Conservation (phyloP, 2,888 invertebrate species). For the Adineta ricciae region DNA sequence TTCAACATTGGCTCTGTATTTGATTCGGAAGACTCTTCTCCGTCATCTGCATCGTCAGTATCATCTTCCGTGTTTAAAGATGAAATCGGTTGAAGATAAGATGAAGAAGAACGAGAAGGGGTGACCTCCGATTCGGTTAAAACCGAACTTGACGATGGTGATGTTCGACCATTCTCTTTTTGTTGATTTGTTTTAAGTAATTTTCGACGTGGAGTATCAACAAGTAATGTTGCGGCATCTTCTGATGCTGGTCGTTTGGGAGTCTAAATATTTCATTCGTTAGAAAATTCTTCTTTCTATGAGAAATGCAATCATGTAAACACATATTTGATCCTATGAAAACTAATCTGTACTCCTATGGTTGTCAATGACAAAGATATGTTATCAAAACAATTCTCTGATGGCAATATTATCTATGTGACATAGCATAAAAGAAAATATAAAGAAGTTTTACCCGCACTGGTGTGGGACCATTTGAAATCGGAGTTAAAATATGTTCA, state of each 20-base stretch:
- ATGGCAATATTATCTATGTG: neutral
- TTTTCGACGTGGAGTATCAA: conserved; percentile 14
- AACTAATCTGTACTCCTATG: no score
- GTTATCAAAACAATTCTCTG: no score
- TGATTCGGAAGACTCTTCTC: neutral
- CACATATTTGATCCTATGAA: no score
- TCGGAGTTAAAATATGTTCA: conserved; percentile 14
- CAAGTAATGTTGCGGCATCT: neutral
- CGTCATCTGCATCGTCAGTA: neutral
- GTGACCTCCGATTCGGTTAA: neutral
- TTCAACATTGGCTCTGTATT: neutral
- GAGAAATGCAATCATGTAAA: no score
- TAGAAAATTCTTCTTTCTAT: no score
- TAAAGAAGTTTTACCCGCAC: neutral
- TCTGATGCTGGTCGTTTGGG: conserved; percentile 7
- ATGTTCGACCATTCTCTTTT: conserved; percentile 3
- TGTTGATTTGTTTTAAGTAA: conserved; percentile 20
- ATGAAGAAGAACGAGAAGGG: neutral
- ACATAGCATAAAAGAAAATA: neutral
- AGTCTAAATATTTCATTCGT: neutral
- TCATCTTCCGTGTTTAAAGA: neutral
- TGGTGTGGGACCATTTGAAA: conserved; percentile 1
- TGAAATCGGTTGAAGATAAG: neutral
- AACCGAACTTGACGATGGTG: neutral
- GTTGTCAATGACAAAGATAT: no score